Base-by-base conservation (phyloP, 2,797 vertebrate genomes). In the Oreortyx pictus region DNA sequence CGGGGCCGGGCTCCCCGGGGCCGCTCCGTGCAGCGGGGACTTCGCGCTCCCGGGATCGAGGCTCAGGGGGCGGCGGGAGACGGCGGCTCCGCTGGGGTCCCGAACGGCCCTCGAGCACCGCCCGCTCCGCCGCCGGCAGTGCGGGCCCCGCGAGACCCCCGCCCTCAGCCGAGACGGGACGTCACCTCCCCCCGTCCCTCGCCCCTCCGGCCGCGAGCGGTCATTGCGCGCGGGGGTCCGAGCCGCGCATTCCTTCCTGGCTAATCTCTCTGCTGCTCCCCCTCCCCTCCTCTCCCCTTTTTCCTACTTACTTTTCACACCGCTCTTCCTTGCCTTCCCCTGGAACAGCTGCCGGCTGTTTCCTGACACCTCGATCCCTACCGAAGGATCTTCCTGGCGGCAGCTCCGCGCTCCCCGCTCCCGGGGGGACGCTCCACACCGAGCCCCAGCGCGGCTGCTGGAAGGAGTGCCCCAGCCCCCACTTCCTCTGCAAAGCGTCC, bases 401-500 rank as follows among this genome's bases (percentile, higher is more conserved):
- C 93, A 79, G 86, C 64, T 65, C 81, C 56, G 31, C 93, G 13
- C 86, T 92, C 84, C 82, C 54, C 41, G 66, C 14, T 83, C 78
- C 92, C 81, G 10, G 73, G 74, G 88, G 90, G 79, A 81, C 80
- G 67, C 62, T 71, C 78, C 78, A 6, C 43, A 90, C 89, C 89
- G 77, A 93, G 85, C 35, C 37, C 54, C 10, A 82, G 76, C 31
- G 78, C 80, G 46, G 72, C 81, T 79, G 86, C 87, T 41, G 90
- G 93, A 91, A 93, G 87, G 90, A 91, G 57, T 15, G 73, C 33
- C 16, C 83, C 95, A 80, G 86, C 85, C 73, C 86, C 70, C 92
- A 74, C 78, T 96, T 96, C 96, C 96, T 91, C 88, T 92, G 88
- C 90, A 80, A 82, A 88, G 86, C 89, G 60, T 89, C 54, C 44